Base-by-base conservation (phyloP, 2,888 invertebrate genomes). In the Deilephila porcellus region DNA sequence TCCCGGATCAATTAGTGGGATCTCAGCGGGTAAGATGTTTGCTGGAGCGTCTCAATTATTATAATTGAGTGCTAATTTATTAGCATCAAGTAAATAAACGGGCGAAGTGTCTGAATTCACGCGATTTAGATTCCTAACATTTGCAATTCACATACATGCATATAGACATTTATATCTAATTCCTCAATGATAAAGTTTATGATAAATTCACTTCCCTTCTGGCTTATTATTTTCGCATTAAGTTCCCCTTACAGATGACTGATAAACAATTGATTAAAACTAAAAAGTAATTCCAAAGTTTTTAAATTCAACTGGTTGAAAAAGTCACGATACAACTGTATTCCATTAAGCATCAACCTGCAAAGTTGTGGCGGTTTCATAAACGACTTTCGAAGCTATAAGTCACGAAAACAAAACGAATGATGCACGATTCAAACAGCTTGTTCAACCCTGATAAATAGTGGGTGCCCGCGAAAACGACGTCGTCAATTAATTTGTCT, bases 371-470 rank as follows among this genome's bases (percentile, higher is more conserved):
- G 25, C 29, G 17, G n/a, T 37, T n/a, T 63, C n/a, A 63, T 63
- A 45, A 64, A 45, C 20, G 20, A 64, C 64, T 64, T 37, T 45
- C 20, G 25, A 52, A 60, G 56, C 56, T 52, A 64, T 78, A 80
- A 81, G 76, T 83, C 74, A 76, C 78, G 78, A 81, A 76, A 77
- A 80, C 75, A 78, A 80, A 79, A 76, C 78, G 81, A 82, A 81
- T 81, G 79, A 76, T 82, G 83, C 84, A 82, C 83, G 82, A 80
- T 88, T 83, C 83, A 79, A 85, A 85, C 84, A 85, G 85, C 85
- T 87, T 86, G 86, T 87, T 85, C 83, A 84, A 84, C 83, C 79
- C 80, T 88, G 86, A 88, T 86, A 84, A 88, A 89, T 88, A 82
- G 83, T 79, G 81, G 83, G 83, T 87, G 85, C 80, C 82, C 83